phyloP scores from a whole-genome alignment of 1,140 invertebrate species.

The Matsumurasca onukii region DNA sequence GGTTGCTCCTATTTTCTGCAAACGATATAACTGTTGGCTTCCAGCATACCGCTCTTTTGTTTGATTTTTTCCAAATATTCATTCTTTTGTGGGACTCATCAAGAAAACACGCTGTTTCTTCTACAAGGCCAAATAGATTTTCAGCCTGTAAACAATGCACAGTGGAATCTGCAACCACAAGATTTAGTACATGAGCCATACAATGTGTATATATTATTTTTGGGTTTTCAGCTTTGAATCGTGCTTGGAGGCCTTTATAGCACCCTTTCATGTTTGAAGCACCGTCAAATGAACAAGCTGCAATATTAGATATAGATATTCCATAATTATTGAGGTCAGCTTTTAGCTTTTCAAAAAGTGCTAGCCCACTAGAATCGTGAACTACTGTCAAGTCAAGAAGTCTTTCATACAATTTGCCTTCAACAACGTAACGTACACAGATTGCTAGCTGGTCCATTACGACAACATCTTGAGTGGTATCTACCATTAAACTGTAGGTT shows the following conservation, averaged over 20 bases:
- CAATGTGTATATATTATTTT: slow-evolving; percentile 37
- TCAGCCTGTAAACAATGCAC: slow-evolving; percentile 13
- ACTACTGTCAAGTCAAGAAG: too few relatives aligned
- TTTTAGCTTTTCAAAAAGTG: too few relatives aligned
- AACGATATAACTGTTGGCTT: slow-evolving; percentile 27
- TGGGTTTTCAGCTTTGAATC: slow-evolving; percentile 31
- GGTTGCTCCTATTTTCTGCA: slow-evolving; percentile 35
- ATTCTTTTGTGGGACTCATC: slow-evolving; percentile 32
- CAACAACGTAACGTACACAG: slow-evolving; percentile 35
- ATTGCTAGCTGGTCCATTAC: slow-evolving; percentile 37
- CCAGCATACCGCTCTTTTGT: slow-evolving; percentile 17
- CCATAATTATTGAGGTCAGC: too few relatives aligned
- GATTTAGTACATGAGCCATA: slow-evolving; percentile 37
- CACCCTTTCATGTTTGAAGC: slow-evolving; percentile 7
- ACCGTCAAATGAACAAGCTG: too few relatives aligned
- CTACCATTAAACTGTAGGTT: slow-evolving; percentile 34
- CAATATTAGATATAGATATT: too few relatives aligned
- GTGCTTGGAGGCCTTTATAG: slow-evolving; percentile 33
- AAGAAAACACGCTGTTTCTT: slow-evolving; percentile 35
- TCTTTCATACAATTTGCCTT: too few relatives aligned
- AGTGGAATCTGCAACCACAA: slow-evolving; percentile 31
- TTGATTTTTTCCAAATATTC: slow-evolving; percentile 34
- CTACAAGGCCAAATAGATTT: slow-evolving; percentile 37
- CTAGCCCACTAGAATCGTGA: too few relatives aligned
- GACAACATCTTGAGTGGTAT: slow-evolving; percentile 34